Conservation (phyloP, 2,113 vertebrate genomes). For the Hemicordylus capensis region DNA sequence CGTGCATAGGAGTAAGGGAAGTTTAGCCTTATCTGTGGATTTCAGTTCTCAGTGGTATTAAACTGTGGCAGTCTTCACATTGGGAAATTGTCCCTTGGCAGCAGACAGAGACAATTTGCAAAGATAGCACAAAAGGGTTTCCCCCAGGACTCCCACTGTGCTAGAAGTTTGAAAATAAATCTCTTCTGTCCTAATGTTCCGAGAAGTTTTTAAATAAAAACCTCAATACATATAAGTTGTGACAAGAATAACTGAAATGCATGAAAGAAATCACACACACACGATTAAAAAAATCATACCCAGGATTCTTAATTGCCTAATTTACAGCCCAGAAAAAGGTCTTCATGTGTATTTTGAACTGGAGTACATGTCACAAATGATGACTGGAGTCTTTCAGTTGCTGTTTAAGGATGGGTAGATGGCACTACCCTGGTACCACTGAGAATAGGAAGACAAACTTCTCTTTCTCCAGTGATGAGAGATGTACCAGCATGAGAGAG, state of each 20-base stretch:
- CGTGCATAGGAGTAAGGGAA: neutral
- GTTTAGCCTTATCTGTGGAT: neutral
- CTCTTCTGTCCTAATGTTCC: neutral
- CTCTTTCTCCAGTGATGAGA: neutral
- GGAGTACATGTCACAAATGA: neutral
- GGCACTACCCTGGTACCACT: neutral
- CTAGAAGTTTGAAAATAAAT: neutral
- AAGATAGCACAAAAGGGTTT: neutral
- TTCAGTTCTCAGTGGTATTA: neutral
- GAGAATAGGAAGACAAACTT: neutral
- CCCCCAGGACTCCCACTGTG: neutral
- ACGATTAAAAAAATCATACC: neutral
- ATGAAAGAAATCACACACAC: neutral
- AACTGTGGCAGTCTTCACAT: neutral
- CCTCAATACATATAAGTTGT: neutral
- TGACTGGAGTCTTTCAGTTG: neutral
- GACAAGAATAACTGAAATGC: neutral
- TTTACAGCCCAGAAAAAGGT: neutral
- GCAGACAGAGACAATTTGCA: neutral
- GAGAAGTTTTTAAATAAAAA: neutral
- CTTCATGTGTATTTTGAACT: neutral
- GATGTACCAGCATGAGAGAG: neutral
- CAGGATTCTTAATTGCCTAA: neutral
- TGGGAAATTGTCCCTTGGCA: neutral
- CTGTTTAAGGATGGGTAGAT: neutral